These are phyloP conservation scores for Aurelia aurita complex sp. Pacific DNA, from an alignment of 30 jellyfish, hydroid and myxozoan species.

Conservation along the genomic window DNA sequence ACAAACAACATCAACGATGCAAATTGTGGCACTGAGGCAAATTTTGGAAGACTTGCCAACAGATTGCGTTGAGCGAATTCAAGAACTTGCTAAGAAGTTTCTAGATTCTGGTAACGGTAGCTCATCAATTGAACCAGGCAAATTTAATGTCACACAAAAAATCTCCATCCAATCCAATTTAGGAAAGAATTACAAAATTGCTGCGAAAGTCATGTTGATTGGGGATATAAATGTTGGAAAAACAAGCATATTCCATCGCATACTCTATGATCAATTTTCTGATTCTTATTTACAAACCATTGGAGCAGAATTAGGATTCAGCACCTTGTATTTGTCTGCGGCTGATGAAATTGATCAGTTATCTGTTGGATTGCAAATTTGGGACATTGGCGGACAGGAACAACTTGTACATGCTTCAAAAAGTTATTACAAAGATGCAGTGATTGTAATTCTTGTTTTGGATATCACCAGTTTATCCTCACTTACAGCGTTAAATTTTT, in stretches of 20 bases:
- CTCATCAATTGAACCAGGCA: conserved; percentile 55
- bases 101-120: conserved; percentile 60
- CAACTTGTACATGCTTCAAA: conserved; percentile 46
- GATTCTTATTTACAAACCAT: conserved; percentile 78
- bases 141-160: neutral
- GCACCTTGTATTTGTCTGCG: conserved; percentile 50
- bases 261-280: conserved; percentile 84
- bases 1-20: conserved; percentile 13
- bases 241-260: conserved; percentile 89
- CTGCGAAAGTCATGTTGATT: conserved; percentile 58
- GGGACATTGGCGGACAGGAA: conserved; percentile 92
- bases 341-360: conserved; percentile 48
- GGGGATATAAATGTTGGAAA: conserved; percentile 89
- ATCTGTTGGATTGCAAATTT: conserved; percentile 66
- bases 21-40: conserved; percentile 42
- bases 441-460: conserved; percentile 64
- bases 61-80: conserved; percentile 40
- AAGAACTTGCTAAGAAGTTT: conserved; percentile 31
- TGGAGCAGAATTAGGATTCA: conserved; percentile 86
- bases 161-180: conserved; percentile 3
- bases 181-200: conserved; percentile 22
- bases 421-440: conserved; percentile 59
- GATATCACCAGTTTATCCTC: conserved; percentile 48
- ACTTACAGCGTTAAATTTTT: conserved; percentile 20
- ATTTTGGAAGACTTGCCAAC: conserved; percentile 45